These are phyloP conservation scores for Pocota personata DNA, from an alignment of 2,888 invertebrate species.

Conservation along the genomic window DNA sequence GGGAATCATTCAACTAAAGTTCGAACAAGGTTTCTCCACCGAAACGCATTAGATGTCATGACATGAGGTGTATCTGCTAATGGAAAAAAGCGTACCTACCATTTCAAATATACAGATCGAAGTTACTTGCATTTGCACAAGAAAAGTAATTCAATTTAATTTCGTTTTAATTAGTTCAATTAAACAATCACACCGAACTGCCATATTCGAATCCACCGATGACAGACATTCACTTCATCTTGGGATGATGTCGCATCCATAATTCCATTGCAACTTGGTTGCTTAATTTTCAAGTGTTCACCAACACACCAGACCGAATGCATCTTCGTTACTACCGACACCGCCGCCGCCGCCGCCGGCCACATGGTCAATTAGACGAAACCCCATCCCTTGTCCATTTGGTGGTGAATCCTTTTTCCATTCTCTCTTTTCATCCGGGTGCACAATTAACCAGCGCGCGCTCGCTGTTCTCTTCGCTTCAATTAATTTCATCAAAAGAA, in stretches of 20 bases:
- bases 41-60: too few relatives aligned
- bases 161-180: constrained; percentile 54
- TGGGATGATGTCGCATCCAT: background rate
- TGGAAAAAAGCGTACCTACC: too few relatives aligned
- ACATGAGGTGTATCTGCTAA: too few relatives aligned
- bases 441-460: constrained; percentile 57
- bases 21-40: too few relatives aligned
- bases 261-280: constrained; percentile 25
- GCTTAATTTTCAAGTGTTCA: constrained; percentile 52
- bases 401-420: constrained; percentile 42
- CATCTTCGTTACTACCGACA: constrained; percentile 7
- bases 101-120: background rate
- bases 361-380: constrained; percentile 61
- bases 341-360: background rate
- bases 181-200: constrained; percentile 53
- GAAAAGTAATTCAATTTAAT: constrained; percentile 29
- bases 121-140: background rate
- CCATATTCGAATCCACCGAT: background rate
- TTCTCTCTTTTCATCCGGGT: constrained; percentile 16
- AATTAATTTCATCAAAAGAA: constrained; percentile 72
- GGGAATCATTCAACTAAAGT: too few relatives aligned
- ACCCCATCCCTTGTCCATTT: constrained; percentile 34
- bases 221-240: constrained; percentile 4
- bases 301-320: constrained; percentile 19
- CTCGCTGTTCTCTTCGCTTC: constrained; percentile 58